A percentile compares a stretch with the other conserved stretches of the same genome.
Conservation (phyloP, 2,888 invertebrate genomes). For the Beris morrisii region DNA sequence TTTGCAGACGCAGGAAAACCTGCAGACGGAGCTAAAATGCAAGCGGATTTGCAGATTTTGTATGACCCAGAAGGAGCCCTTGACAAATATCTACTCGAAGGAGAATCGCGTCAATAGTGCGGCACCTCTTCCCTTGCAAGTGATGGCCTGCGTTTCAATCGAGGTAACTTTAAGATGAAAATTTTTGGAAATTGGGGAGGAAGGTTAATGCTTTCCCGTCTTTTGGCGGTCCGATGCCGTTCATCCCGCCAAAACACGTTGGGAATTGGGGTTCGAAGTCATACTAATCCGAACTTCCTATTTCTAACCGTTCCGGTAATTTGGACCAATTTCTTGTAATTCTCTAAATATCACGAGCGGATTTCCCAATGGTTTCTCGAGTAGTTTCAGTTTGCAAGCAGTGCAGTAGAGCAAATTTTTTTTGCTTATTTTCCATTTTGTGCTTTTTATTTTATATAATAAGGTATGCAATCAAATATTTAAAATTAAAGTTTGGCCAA, state of each 20-base stretch:
- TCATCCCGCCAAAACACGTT: conserved; percentile 27
- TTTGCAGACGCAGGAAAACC: conserved; percentile 4
- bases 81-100: conserved; percentile 69
- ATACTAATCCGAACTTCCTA: too few species aligned
- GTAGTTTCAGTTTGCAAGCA: too few species aligned
- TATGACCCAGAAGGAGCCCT: conserved; percentile 64
- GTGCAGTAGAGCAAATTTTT: too few species aligned
- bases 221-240: too few species aligned
- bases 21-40: conserved; percentile 60
- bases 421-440: too few species aligned
- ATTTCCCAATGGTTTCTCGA: too few species aligned
- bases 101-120: conserved; percentile 62
- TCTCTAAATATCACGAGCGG: too few species aligned
- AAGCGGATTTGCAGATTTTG: conserved; percentile 77
- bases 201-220: not conserved
- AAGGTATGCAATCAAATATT: too few species aligned
- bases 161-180: conserved; percentile 63
- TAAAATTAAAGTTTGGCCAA: too few species aligned
- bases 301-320: too few species aligned
- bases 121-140: conserved; percentile 71
- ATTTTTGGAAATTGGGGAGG: not conserved
- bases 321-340: too few species aligned
- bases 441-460: too few species aligned
- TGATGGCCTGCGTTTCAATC: conserved; percentile 75
- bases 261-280: conserved; percentile 35